Evolutionary conservation across 2,113 vertebrate species (phyloP).

Genomic region (Bostrychus sinensis): DNA sequence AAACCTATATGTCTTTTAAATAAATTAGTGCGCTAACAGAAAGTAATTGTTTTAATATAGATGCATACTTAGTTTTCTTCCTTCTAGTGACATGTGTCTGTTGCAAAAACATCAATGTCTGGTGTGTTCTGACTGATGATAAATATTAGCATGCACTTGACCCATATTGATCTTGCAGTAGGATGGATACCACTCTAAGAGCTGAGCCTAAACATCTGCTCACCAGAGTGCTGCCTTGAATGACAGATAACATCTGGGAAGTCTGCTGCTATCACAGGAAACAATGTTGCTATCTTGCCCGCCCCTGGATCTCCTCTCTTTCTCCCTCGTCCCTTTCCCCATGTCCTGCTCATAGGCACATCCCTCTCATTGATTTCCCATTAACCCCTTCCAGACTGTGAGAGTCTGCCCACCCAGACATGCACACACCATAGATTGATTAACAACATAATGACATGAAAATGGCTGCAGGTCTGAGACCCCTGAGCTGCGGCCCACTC

Average conservation of each 20-base stretch:
- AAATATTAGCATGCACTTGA: constrained; percentile 71
- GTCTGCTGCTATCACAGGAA: constrained; percentile 82
- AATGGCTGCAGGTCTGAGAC: constrained; percentile 53
- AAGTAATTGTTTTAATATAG: constrained; percentile 10
- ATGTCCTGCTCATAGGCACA: constrained; percentile 74
- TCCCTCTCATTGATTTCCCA: constrained; percentile 81
- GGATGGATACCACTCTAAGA: constrained; percentile 50
- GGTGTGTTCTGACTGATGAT: constrained; percentile 32
- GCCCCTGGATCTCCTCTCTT: constrained; percentile 39
- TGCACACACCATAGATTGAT: constrained; percentile 74
- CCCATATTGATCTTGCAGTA: constrained; percentile 65
- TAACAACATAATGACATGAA: constrained; percentile 69
- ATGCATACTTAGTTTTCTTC: constrained; percentile 5
- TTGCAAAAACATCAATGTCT: constrained; percentile 43
- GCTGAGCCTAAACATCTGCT: constrained; percentile 80
- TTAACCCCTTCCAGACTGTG: constrained; percentile 79
- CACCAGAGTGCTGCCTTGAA: constrained; percentile 75
- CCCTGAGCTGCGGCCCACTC: not conserved
- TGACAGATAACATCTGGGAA: constrained; percentile 85
- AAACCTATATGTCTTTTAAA: constrained; percentile 31
- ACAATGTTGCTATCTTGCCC: constrained; percentile 75
- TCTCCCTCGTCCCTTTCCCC: constrained; percentile 52
- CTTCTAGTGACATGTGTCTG: constrained; percentile 10
- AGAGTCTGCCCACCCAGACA: constrained; percentile 70
- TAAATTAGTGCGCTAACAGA: constrained; percentile 27